These are phyloP conservation scores for Parapsyche elsis DNA, from an alignment of 1,140 invertebrate genomes.

Conservation along the genomic window DNA sequence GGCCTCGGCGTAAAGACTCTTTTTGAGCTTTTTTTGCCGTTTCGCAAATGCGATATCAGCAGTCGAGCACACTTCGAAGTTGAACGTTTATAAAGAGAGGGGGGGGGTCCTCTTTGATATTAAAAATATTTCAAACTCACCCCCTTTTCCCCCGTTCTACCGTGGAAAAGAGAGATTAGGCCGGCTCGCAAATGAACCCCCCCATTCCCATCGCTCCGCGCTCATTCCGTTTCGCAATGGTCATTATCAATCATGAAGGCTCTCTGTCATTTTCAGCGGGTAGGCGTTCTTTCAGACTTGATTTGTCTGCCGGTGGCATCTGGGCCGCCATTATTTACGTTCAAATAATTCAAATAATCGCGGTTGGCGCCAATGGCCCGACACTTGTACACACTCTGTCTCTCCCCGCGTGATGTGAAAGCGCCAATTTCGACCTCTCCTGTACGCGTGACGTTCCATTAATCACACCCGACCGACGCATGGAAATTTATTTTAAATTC, in stretches of 20 bases:
- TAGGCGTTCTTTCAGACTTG: constrained; percentile 52
- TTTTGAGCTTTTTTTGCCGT: constrained; percentile 29
- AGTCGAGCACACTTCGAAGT: constrained; percentile 30
- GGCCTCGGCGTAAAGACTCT: constrained; percentile 7
- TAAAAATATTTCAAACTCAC: constrained; percentile 42
- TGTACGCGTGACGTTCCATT: too few species aligned
- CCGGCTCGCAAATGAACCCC: constrained; percentile 55
- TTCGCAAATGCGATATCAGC: constrained; percentile 51
- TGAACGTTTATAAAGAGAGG: neutral
- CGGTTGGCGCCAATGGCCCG: neutral
- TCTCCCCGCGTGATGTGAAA: too few species aligned
- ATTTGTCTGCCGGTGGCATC: constrained; percentile 39
- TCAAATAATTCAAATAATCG: constrained; percentile 34
- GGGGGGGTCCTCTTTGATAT: constrained; percentile 39
- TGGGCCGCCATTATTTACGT: constrained; percentile 35
- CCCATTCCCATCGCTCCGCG: neutral
- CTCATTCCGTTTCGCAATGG: constrained; percentile 55
- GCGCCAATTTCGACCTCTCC: too few species aligned
- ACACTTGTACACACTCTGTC: too few species aligned
- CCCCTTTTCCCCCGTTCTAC: constrained; percentile 18
- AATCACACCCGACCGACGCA: too few species aligned
- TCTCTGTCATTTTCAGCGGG: constrained; percentile 55
- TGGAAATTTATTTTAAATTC: too few species aligned
- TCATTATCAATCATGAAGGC: constrained; percentile 56
- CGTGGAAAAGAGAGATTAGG: constrained; percentile 50